phyloP scores from a whole-genome alignment of 2,113 vertebrate species.

The Actinemys pallida region DNA sequence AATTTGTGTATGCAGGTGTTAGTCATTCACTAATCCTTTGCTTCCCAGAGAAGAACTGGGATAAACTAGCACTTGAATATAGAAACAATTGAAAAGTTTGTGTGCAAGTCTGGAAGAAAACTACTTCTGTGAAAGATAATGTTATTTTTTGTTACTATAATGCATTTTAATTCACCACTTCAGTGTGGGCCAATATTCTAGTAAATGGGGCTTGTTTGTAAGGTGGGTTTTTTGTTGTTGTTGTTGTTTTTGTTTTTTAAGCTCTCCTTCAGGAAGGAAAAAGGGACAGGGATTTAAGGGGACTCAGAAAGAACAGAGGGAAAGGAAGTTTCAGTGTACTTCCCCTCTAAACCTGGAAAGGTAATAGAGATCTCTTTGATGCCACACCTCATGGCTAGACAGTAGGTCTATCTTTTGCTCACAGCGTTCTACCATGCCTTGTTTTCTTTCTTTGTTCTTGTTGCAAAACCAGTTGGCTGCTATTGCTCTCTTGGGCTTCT shows the following conservation, averaged over 20 bases:
- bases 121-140: background rate
- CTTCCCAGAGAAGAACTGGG: background rate
- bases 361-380: background rate
- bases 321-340: background rate
- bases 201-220: background rate
- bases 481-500: no score
- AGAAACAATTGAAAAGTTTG: background rate
- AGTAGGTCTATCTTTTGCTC: background rate
- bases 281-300: background rate
- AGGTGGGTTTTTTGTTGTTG: no score
- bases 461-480: background rate
- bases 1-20: rapidly evolving
- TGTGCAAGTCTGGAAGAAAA: background rate
- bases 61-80: background rate
- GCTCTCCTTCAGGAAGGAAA: background rate
- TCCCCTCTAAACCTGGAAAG: background rate
- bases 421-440: background rate
- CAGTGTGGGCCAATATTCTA: background rate
- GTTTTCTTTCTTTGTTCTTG: background rate
- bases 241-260: background rate
- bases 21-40: background rate
- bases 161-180: background rate
- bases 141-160: background rate
- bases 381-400: background rate
- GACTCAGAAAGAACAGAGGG: background rate